These are phyloP conservation scores for Bugula neritina DNA, from an alignment of 2,888 invertebrate species.

Conservation along the genomic window DNA sequence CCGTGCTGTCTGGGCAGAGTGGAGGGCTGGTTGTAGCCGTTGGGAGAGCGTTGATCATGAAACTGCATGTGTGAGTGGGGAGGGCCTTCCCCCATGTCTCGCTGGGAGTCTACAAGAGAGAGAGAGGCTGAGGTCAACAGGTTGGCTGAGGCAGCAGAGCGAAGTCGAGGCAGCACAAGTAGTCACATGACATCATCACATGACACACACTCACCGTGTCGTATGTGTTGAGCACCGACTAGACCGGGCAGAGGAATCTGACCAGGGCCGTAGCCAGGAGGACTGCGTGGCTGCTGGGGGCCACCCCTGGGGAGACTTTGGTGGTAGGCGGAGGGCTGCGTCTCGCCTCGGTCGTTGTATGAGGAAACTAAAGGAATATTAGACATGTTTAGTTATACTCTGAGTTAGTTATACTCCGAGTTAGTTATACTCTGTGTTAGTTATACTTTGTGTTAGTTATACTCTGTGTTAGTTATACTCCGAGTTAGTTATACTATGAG, in stretches of 20 bases:
- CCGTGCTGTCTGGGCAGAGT: not conserved
- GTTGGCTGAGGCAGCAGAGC: no score
- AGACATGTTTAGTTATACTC: not conserved
- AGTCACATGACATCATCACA: no score
- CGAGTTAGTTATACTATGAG: no score
- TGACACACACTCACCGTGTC: constrained; percentile 16
- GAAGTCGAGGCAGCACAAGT: no score
- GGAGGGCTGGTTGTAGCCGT: constrained; percentile 24
- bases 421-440: no score
- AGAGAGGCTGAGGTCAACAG: no score
- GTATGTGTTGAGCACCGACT: not conserved
- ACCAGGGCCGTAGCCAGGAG: constrained; percentile 8
- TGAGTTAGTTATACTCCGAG: no score
- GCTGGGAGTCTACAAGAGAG: not conserved
- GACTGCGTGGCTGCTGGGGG: not conserved
- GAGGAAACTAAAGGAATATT: constrained; percentile 11
- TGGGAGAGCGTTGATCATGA: constrained; percentile 6
- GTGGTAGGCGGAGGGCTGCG: not conserved
- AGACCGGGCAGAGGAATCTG: constrained; percentile 4
- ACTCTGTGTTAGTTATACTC: no score
- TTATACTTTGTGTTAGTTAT: no score
- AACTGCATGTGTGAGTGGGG: not conserved
- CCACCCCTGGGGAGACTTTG: constrained; percentile 5
- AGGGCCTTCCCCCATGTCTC: not conserved
- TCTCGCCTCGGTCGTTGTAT: constrained; percentile 17